Conservation (phyloP, 1,140 invertebrate species). For the Proctacanthus coquilletti region DNA sequence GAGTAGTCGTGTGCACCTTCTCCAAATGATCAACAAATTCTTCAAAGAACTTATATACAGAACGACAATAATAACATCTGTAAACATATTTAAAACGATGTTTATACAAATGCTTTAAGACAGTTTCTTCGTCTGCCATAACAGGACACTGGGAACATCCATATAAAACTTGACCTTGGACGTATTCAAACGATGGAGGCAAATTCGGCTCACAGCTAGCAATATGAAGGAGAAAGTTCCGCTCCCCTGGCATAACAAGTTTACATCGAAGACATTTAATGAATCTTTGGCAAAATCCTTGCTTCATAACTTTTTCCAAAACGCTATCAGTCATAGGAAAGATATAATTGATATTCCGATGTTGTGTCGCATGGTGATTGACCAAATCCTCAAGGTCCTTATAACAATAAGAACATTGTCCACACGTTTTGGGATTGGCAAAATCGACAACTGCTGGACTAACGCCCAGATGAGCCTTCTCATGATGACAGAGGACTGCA, state of each 20-base stretch:
- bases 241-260: too few species aligned
- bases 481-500: too few species aligned
- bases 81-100: slow-evolving; percentile 8
- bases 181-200: slow-evolving; percentile 2
- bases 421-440: slow-evolving; percentile 5
- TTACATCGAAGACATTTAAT: slow-evolving; percentile 6
- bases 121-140: slow-evolving; percentile 3
- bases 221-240: slow-evolving; percentile 3
- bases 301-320: slow-evolving; percentile 3
- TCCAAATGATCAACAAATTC: slow-evolving; percentile 6
- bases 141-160: slow-evolving; percentile 4
- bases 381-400: background rate
- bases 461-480: slow-evolving; percentile 6
- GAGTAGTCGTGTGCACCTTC: slow-evolving; percentile 1
- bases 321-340: too few species aligned
- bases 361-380: background rate
- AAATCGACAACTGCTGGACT: slow-evolving; percentile 4
- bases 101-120: too few species aligned
- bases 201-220: slow-evolving; percentile 3
- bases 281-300: slow-evolving; percentile 2
- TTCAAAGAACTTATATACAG: slow-evolving; percentile 3
- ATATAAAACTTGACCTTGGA: slow-evolving; percentile 5
- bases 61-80: slow-evolving; percentile 6
- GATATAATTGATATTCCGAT: background rate
- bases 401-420: slow-evolving; percentile 6